Evolutionary conservation across 2,113 vertebrate species (phyloP), one percentile per base, ranked within the genome.

Genomic region (Aleadryas rufinucha): DNA sequence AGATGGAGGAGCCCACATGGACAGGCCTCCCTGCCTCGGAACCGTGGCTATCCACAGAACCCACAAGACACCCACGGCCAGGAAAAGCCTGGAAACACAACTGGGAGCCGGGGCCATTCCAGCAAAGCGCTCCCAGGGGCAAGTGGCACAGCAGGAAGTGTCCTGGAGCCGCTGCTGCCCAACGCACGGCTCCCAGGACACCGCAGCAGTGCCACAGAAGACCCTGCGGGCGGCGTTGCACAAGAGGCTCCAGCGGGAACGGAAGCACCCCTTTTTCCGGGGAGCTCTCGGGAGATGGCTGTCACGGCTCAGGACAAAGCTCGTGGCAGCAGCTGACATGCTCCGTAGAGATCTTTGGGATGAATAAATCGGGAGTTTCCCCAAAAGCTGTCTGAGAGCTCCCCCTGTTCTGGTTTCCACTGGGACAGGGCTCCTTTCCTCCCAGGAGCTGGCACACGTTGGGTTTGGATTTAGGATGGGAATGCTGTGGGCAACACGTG

Each of bases 341-440:
- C 16, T 82, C 28, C 0, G 2, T 1, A 61, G 16, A 2, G 0
- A 27, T 35, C 37, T 45, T 21, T 0, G 4, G 16, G 53, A 11
- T 22, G 31, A 37, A 47, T 83, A 89, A 68, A 75, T 10, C 4
- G 2, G 39, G 53, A 31, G 18, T 24, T 68, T 10, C 45, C 78
- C 28, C 39, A 52, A 41, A 68, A 61, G 47, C 78, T 82, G 19
- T 10, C 27, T 24, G 53, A 47, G 47, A 47, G 30, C 13, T 61
- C 61, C 78, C 70, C 9, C 39, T 41, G 61, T 7, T 24, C 45
- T 75, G 39, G n/a, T 60, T 47, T 30, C 16, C 28, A 17, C 18
- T n/a, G 69, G 60, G 78, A 68, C 19, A 30, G 69, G 20, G 23
- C 1, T 82, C 69, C 52, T 45, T 81, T 44, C 37, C 7, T 57